A percentile compares a stretch with the other conserved stretches of the same genome.
Conservation (phyloP, 2,888 invertebrate species). For the Parnassius smintheus region DNA sequence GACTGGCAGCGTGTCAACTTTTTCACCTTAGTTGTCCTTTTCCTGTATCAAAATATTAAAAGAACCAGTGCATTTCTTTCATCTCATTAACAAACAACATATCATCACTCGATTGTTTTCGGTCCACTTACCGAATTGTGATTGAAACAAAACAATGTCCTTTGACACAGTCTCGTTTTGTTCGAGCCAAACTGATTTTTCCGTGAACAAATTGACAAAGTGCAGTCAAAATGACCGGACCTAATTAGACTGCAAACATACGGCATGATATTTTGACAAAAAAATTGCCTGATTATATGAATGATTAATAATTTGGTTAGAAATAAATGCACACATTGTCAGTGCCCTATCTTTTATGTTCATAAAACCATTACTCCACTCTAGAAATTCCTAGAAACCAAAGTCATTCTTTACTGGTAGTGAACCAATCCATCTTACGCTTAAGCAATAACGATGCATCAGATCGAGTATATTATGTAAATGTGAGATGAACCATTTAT, state of each 20-base stretch:
- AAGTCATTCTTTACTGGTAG: no score
- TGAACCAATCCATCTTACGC: no score
- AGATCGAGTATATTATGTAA: no score
- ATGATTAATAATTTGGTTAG: no score
- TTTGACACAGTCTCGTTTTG: constrained; percentile 62
- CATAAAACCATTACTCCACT: no score
- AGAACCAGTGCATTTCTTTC: constrained; percentile 11
- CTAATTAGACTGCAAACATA: constrained; percentile 60
- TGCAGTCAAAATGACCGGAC: constrained; percentile 55
- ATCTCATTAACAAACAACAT: constrained; percentile 24
- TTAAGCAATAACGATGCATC: no score
- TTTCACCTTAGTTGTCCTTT: not conserved
- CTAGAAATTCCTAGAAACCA: no score
- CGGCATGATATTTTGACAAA: constrained; percentile 30
- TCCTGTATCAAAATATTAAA: not conserved
- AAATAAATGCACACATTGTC: no score
- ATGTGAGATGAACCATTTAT: no score
- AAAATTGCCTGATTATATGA: not conserved
- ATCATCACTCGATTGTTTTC: constrained; percentile 30
- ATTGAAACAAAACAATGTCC: constrained; percentile 42
- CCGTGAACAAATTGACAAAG: constrained; percentile 69
- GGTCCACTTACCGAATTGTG: constrained; percentile 34
- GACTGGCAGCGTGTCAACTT: not conserved
- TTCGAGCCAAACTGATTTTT: constrained; percentile 57
- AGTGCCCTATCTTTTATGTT: no score